Base-by-base conservation (phyloP, 2,113 vertebrate species). In the Aramus guarauna region DNA sequence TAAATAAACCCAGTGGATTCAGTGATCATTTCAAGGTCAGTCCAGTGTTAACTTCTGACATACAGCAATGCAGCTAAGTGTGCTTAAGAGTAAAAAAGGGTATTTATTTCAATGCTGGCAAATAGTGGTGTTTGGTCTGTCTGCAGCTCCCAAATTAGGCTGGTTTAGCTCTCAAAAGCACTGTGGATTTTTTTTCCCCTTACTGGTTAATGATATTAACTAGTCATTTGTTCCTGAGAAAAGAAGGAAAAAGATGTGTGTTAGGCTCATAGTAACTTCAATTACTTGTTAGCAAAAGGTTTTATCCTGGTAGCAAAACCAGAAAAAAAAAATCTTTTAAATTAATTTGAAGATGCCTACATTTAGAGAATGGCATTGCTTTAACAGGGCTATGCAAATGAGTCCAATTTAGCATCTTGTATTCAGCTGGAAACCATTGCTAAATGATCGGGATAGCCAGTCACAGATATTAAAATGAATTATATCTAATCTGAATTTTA, bases 381-480 rank as follows among this genome's bases (percentile, higher is more conserved):
- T 98, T 98, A 98, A 98, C 99, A 98, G 97, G 98, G 97, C 97
- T 98, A 99, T 99, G 99, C 99, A 99, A 99, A 99, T 99, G 98
- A 99, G 98, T 98, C 98, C 99, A 99, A 99, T 99, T 99, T 99
- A 98, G 98, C 98, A 99, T 99, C 99, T 99, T 99, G 99, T 99
- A 99, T 99, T 99, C 99, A 99, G 99, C 98, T 97, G 98, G 98
- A 99, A 99, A 99, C 99, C 99, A 99, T 99, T 98, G 98, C 99
- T 99, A 99, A 99, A 99, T 98, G 98, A 99, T 99, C 99, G 98
- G 99, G 99, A 98, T 98, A 99, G 99, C 99, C 99, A 99, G 99
- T 99, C 99, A 99, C 99, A 99, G 99, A 99, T 99, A 99, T 99
- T 99, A 99, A 99, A 99, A 99, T 99, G 99, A 99, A 99, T 99